phyloP scores from a whole-genome alignment of 2,888 invertebrate species.

The Orthosia gracilis region DNA sequence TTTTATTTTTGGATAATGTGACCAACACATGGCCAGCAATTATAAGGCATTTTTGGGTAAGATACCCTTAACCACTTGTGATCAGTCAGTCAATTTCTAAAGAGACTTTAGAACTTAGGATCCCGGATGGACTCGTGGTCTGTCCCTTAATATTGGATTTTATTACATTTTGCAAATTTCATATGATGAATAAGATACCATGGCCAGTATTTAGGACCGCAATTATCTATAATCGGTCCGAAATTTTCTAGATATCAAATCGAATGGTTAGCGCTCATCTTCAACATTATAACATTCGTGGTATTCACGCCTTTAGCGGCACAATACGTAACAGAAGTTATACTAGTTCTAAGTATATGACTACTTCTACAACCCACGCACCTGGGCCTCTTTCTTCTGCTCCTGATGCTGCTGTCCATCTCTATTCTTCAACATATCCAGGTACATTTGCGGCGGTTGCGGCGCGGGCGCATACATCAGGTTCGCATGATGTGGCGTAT shows the following conservation, averaged over 20 bases:
- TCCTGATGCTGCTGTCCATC: slow-evolving; percentile 84
- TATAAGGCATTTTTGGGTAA: too few species aligned
- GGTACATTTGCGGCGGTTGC: slow-evolving; percentile 83
- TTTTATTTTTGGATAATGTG: too few species aligned
- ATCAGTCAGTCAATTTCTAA: not conserved
- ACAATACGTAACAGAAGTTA: not conserved
- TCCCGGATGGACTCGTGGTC: not conserved
- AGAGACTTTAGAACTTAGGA: not conserved
- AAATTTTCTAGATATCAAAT: not conserved
- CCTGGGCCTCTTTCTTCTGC: slow-evolving; percentile 84
- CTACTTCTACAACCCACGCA: slow-evolving; percentile 51
- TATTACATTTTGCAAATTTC: not conserved
- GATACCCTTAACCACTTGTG: too few species aligned
- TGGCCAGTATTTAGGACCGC: too few species aligned
- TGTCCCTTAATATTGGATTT: not conserved
- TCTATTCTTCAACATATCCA: slow-evolving; percentile 86
- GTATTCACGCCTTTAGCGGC: too few species aligned
- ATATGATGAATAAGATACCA: not conserved
- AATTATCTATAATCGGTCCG: not conserved
- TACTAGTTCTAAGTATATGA: not conserved
- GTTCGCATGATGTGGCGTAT: slow-evolving; percentile 81
- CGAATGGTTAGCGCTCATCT: not conserved
- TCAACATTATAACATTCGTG: too few species aligned
- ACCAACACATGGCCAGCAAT: not conserved
- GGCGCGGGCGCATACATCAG: slow-evolving; percentile 85